Percentiles rank a stretch among this genome's conserved stretches.
These are phyloP conservation scores for Oceanites oceanicus DNA, from an alignment of 2,113 vertebrate species.

Conservation along the genomic window DNA sequence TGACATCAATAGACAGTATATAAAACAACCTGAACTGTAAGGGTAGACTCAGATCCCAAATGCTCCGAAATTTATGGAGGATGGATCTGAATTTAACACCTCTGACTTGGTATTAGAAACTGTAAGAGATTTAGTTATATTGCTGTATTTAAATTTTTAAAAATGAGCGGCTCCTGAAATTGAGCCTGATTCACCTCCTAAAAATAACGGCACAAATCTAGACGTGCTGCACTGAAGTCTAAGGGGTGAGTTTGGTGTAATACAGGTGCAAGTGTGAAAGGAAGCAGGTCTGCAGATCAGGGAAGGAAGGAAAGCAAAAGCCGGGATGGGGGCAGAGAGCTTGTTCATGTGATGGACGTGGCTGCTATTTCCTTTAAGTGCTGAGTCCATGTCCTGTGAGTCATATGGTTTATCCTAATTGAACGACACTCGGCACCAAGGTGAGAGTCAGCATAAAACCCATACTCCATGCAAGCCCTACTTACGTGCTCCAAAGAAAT, in stretches of 20 bases:
- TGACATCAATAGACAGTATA: neutral
- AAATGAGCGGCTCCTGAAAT: neutral
- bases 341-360: neutral
- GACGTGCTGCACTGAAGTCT: neutral
- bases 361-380: neutral
- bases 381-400: neutral
- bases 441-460: neutral
- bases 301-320: neutral
- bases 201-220: neutral
- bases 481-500: neutral
- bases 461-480: neutral
- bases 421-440: neutral
- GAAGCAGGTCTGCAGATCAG: neutral
- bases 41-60: neutral
- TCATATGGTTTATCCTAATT: neutral
- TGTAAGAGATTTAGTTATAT: neutral
- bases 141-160: neutral
- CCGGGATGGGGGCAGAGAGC: neutral
- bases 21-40: neutral
- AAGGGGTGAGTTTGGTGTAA: neutral
- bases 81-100: neutral
- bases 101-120: neutral
- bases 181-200: neutral
- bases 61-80: neutral
- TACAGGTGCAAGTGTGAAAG: neutral